phyloP scores from a whole-genome alignment of 2,888 invertebrate genomes.

The Kryphioiulus occultus region DNA sequence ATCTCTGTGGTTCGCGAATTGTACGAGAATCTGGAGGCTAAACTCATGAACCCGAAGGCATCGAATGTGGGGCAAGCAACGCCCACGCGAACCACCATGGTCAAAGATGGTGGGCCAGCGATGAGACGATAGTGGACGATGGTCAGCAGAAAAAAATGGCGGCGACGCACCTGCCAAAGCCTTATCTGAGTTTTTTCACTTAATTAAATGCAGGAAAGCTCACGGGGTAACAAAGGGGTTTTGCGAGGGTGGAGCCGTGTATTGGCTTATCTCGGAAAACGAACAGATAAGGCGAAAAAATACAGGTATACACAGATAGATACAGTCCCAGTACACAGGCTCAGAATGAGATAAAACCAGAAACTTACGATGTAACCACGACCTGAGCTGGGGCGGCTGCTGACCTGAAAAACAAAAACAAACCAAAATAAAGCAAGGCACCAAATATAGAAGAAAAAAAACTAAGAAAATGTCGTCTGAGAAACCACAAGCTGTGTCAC shows the following conservation, averaged over 20 bases:
- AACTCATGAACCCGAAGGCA: background rate
- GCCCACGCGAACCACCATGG: background rate
- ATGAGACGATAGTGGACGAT: background rate
- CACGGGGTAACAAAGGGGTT: background rate
- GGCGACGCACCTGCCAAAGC: background rate
- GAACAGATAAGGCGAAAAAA: background rate
- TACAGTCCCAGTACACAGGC: background rate
- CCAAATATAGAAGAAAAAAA: background rate
- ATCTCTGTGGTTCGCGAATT: no score
- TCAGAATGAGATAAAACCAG: background rate
- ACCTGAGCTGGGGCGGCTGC: slow-evolving; percentile 54
- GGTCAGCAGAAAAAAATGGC: background rate
- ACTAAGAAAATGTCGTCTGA: no score
- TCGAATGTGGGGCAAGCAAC: background rate
- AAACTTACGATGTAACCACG: slow-evolving; percentile 54
- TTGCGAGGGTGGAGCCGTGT: background rate
- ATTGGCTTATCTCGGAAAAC: background rate
- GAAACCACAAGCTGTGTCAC: no score
- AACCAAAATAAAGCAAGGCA: background rate
- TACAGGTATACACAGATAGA: no score
- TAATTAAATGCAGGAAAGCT: background rate
- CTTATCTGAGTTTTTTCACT: background rate
- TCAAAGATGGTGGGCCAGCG: background rate
- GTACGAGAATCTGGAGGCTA: no score
- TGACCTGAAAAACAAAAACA: slow-evolving; percentile 51